Evolutionary conservation across 2,888 invertebrate genomes (phyloP).

Genomic region (Eilema sororculum): DNA sequence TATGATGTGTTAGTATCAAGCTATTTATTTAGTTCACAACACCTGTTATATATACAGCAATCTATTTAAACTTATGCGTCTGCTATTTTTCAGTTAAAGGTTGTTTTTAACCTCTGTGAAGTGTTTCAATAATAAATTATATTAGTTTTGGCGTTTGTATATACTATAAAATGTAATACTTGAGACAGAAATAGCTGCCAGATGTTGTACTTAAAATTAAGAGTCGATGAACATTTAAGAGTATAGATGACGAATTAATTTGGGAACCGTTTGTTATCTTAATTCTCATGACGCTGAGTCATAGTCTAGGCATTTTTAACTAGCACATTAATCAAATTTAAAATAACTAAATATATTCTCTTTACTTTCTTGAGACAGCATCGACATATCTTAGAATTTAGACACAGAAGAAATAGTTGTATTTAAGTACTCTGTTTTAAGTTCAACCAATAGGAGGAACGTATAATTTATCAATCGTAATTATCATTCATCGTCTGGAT

Average conservation of each 20-base stretch:
- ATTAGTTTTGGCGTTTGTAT: conserved; percentile 34
- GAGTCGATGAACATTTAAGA: conserved; percentile 49
- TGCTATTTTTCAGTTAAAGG: no score
- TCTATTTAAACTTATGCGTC: background rate
- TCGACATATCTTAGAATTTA: background rate
- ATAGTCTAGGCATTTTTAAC: conserved; percentile 40
- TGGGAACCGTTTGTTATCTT: conserved; percentile 51
- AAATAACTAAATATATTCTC: background rate
- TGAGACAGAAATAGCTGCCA: conserved; percentile 43
- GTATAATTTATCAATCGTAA: no score
- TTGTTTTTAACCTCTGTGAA: conserved; percentile 5
- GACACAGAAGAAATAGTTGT: no score
- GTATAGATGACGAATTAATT: conserved; percentile 55
- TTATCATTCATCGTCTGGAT: no score
- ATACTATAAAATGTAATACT: conserved; percentile 38
- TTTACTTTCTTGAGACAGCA: conserved; percentile 1
- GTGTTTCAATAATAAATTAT: conserved; percentile 27
- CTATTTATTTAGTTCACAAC: background rate
- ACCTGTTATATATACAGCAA: background rate
- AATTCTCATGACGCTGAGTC: conserved; percentile 54
- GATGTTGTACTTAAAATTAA: conserved; percentile 45
- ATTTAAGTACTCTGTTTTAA: no score
- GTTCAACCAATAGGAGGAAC: background rate
- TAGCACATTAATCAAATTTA: conserved; percentile 12
- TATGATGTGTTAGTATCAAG: conserved; percentile 14